A percentile compares a stretch with the other conserved stretches of the same genome.
These are phyloP conservation scores for Aporrectodea caliginosa DNA, from an alignment of 1,140 invertebrate genomes.

Conservation along the genomic window DNA sequence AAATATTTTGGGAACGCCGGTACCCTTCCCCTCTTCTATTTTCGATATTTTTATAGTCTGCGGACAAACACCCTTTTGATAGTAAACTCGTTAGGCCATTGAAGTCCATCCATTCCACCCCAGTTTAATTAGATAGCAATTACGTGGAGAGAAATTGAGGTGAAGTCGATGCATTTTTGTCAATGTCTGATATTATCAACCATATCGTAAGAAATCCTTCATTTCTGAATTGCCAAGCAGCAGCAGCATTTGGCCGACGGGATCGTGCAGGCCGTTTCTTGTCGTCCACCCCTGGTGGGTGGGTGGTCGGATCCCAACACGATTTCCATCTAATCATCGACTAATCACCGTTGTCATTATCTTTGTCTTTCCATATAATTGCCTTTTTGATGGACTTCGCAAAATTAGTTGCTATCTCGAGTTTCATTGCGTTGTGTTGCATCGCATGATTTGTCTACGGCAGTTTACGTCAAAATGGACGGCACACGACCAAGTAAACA, in stretches of 20 bases:
- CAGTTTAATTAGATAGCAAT: neutral
- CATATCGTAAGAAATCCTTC: too few species aligned
- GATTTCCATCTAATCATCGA: neutral
- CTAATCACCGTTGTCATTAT: slow-evolving; percentile 2
- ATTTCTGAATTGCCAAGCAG: too few species aligned
- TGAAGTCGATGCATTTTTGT: neutral
- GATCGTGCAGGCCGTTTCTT: too few species aligned
- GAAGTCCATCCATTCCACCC: too few species aligned
- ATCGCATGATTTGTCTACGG: neutral
- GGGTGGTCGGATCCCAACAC: neutral
- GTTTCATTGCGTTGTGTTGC: neutral
- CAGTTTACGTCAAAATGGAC: neutral
- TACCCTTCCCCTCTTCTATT: too few species aligned
- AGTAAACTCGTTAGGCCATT: too few species aligned
- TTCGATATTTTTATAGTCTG: too few species aligned
- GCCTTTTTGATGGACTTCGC: neutral
- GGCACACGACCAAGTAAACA: too few species aligned
- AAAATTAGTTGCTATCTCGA: neutral
- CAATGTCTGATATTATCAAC: neutral
- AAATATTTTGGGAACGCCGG: too few species aligned
- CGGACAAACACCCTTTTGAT: too few species aligned
- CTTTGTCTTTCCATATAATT: neutral
- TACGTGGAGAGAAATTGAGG: neutral
- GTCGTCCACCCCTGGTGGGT: too few species aligned
- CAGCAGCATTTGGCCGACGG: too few species aligned